phyloP scores from a whole-genome alignment of 2,113 vertebrate genomes.

The Lichenostomus cassidix region DNA sequence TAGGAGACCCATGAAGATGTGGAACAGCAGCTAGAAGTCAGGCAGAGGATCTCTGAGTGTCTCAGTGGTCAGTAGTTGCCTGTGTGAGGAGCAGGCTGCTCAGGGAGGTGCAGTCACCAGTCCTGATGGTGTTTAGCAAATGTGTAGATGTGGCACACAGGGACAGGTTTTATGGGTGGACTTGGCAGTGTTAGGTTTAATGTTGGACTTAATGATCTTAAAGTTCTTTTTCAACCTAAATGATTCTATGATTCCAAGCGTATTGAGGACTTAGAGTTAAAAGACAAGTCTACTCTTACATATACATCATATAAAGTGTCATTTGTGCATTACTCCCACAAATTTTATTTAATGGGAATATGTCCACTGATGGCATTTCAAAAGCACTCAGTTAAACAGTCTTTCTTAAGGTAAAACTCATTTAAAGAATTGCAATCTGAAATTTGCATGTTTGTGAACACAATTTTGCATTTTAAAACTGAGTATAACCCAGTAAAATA shows the following conservation, averaged over 20 bases:
- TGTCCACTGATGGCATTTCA: neutral
- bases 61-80: neutral
- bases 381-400: neutral
- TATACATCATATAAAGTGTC: neutral
- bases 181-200: neutral
- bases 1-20: neutral
- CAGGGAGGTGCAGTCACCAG: neutral
- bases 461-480: neutral
- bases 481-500: neutral
- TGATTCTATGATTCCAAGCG: neutral
- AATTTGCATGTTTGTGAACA: neutral
- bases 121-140: neutral
- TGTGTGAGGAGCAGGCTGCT: neutral
- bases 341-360: neutral
- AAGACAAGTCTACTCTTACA: neutral
- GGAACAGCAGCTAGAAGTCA: neutral
- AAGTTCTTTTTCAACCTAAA: neutral
- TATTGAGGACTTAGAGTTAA: neutral
- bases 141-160: rapidly evolving
- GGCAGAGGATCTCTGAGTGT: neutral
- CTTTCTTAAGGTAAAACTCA: neutral
- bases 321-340: neutral
- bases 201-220: neutral
- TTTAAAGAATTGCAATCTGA: neutral
- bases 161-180: neutral